Percentiles rank a stretch among this genome's conserved stretches.
These are phyloP conservation scores for Rhimphoctona megacephalus DNA, from an alignment of 2,888 invertebrate genomes.

Conservation along the genomic window DNA sequence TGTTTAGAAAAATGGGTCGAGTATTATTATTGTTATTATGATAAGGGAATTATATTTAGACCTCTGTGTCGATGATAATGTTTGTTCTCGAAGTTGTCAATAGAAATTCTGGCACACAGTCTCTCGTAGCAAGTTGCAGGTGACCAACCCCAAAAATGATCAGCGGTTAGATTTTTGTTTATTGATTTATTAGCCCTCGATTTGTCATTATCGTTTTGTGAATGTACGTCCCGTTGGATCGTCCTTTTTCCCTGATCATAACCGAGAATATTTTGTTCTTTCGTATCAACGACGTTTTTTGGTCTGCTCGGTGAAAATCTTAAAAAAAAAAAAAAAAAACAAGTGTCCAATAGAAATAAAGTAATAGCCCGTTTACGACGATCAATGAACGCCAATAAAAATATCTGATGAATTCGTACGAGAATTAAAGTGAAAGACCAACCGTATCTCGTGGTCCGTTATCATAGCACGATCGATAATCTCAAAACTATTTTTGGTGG, in stretches of 20 bases:
- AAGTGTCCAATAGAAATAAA: background rate
- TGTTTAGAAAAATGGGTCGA: background rate
- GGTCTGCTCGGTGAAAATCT: constrained; percentile 25
- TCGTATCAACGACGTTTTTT: background rate
- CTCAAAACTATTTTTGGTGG: constrained; percentile 47
- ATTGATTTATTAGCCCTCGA: background rate
- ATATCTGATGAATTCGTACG: constrained; percentile 7
- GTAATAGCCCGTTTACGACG: background rate
- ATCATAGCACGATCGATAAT: constrained; percentile 39
- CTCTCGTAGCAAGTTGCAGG: constrained; percentile 65
- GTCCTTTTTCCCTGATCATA: background rate
- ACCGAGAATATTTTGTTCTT: background rate
- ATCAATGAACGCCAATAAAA: background rate
- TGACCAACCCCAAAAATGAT: constrained; percentile 60
- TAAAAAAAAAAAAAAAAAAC: background rate
- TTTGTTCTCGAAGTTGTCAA: constrained; percentile 61
- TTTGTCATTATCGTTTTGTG: background rate
- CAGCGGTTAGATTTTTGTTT: background rate
- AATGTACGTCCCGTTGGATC: background rate
- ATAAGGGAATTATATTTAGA: constrained; percentile 24
- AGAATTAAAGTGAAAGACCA: constrained; percentile 47
- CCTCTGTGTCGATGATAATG: constrained; percentile 27
- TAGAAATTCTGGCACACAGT: constrained; percentile 66
- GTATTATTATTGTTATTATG: background rate
- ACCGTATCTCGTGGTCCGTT: constrained; percentile 56